Evolutionary conservation across 2,797 vertebrate species (phyloP), one percentile per base, ranked within the genome.

Genomic region (Bradypodion ventrale): DNA sequence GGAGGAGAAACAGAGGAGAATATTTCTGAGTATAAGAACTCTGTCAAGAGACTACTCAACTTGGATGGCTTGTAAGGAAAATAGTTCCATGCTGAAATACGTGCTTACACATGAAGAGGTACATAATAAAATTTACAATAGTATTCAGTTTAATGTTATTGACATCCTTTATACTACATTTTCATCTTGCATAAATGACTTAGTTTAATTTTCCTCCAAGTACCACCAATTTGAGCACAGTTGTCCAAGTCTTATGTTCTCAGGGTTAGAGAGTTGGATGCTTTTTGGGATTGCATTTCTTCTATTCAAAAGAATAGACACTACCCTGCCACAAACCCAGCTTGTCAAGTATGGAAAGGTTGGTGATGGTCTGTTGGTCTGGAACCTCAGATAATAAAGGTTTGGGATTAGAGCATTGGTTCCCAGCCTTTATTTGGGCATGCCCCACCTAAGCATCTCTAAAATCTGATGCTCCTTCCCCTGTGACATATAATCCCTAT

Each of bases 1-100:
- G 95, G 97, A 80, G 98, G 97, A 0, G 98, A 98, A 78, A 98
- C 85, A 0, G 97, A 98, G 90, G 88, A 89, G 49, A 95, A 80
- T 83, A 59, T 98, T 87, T 92, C 91, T 63, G 94, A 93, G 88
- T 99, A 99, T 95, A 98, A 98, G 91, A 96, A 99, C 82, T 97
- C 97, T 0, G 98, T 99, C 73, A 98, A 97, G 94, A 98, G 96
- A 87, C 89, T 99, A 0, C 62, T 99, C 80, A 93, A 94, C 74
- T 72, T 96, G 79, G 69, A 9, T 78, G 82, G 42, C 1, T 82
- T 19, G 59, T 70, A 40, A 0, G 90, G 78, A 91, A 19, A 72
- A 23, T 42, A 29, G 0, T 73, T 56, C 35, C 62, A 60, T 73
- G 77, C 70, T 23, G 37, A 59, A 32, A 12, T 74, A 52, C 13